Base-by-base conservation (phyloP, 2,888 invertebrate genomes). In the Eumacrocentrus americanus region DNA sequence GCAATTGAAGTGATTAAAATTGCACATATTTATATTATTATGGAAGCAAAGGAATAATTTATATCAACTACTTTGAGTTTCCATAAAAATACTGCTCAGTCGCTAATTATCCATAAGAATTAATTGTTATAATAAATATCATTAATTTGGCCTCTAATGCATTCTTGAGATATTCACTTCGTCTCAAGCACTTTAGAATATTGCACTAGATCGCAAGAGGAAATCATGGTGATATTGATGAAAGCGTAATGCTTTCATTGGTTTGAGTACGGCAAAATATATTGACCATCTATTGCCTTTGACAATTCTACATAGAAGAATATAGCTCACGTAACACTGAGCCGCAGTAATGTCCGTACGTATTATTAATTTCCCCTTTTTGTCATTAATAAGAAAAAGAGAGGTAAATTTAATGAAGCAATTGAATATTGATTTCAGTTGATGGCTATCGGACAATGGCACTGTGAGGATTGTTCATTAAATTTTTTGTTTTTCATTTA, bases 131-230 rank as follows among this genome's bases (percentile, higher is more conserved):
- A 69, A 70, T 67, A 68, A 65, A 67, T 70, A 70, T 71, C 62
- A 62, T 70, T 71, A 71, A 71, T 72, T 74, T 72, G 70, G 71
- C 70, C 69, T 71, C 69, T 65, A 68, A 63, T 69, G 68, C 65
- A 71, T 64, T 61, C 59, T 67, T 64, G 62, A 60, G 56, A 62
- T 66, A 44, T 55, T 60, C 40, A 38, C 35, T 52, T 52, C 38
- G 12, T 51, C 12, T 52, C 20, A 42, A 38, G 29, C 20, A 29
- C n/a, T 37, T 51, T 37, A 42, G 54, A 61, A 59, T 66, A 64
- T 66, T 66, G 60, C 66, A 64, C 63, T 58, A 51, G 48, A 25
- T 51, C 55, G 58, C 56, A 60, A 54, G 48, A 61, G 62, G 63
- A 61, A 63, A 61, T 64, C 60, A 60, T 64, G 58, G 14, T 64